Conservation (phyloP, 2,113 vertebrate species). For the Chloebia gouldiae region DNA sequence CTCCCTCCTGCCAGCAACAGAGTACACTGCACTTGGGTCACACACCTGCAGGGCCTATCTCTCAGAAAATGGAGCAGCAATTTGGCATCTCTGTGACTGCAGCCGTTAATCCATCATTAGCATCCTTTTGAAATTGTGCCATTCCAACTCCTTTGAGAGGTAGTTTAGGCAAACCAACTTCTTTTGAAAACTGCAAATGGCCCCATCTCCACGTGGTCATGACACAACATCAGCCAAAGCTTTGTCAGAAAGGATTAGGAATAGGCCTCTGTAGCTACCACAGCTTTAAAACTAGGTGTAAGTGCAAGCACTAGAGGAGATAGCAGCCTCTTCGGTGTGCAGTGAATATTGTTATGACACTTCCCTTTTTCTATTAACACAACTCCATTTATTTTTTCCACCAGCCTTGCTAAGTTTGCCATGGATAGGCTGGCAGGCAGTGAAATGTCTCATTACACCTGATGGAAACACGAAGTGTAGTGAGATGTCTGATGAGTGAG, state of each 20-base stretch:
- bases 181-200: not conserved
- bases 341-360: not conserved
- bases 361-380: not conserved
- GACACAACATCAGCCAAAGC: not conserved
- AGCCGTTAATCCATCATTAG: not conserved
- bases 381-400: not conserved
- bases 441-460: not conserved
- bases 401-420: not conserved
- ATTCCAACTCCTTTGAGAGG: not conserved
- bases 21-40: not conserved
- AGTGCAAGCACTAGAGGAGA: not conserved
- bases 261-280: not conserved
- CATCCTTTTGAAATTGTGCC: not conserved
- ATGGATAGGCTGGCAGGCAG: fast-evolving
- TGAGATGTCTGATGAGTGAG: not conserved
- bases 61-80: not conserved
- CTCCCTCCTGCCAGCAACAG: not conserved
- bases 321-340: fast-evolving
- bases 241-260: not conserved
- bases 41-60: not conserved
- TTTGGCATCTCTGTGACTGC: not conserved
- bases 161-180: not conserved
- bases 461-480: not conserved
- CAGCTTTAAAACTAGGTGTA: not conserved
- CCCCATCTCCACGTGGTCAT: not conserved